Percentiles rank a stretch among this genome's conserved stretches.
Conservation (phyloP, 2,888 invertebrate species). For the Stenolophus ochropezus region DNA sequence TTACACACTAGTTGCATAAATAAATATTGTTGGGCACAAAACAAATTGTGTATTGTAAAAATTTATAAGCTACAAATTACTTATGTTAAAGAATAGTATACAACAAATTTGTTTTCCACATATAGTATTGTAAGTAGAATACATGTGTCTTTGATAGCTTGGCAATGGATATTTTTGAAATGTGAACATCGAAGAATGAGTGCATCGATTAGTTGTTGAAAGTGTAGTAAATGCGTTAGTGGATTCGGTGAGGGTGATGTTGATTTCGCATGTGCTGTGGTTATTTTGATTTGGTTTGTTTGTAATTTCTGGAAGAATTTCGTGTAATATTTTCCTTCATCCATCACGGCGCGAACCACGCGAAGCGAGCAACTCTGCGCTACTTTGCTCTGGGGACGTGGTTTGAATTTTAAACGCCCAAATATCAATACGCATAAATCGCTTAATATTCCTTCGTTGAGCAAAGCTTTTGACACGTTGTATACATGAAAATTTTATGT, state of each 20-base stretch:
- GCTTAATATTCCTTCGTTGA: slow-evolving; percentile 7
- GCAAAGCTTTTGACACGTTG: slow-evolving; percentile 23
- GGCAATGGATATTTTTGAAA: background rate
- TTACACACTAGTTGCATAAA: too few species aligned
- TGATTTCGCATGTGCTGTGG: slow-evolving; percentile 22
- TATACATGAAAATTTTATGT: slow-evolving; percentile 42
- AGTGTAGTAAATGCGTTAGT: slow-evolving; percentile 13
- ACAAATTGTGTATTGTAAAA: too few species aligned
- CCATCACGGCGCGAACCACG: slow-evolving; percentile 36
- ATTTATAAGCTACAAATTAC: too few species aligned
- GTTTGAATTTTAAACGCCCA: slow-evolving; percentile 11
- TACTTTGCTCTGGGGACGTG: slow-evolving; percentile 11
- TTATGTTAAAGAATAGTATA: too few species aligned
- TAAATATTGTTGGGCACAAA: too few species aligned
- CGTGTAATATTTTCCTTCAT: slow-evolving; percentile 34
- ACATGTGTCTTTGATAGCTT: background rate
- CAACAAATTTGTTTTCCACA: too few species aligned
- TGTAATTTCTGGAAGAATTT: slow-evolving; percentile 39
- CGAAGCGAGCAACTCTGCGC: background rate
- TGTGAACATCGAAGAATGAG: background rate
- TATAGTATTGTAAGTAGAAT: too few species aligned
- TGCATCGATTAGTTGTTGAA: slow-evolving; percentile 21
- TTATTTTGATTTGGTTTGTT: slow-evolving; percentile 43
- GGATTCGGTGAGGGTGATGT: slow-evolving; percentile 27
- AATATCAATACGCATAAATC: slow-evolving; percentile 43